phyloP scores from a whole-genome alignment of 2,888 invertebrate species.

The Agonum fuliginosum region DNA sequence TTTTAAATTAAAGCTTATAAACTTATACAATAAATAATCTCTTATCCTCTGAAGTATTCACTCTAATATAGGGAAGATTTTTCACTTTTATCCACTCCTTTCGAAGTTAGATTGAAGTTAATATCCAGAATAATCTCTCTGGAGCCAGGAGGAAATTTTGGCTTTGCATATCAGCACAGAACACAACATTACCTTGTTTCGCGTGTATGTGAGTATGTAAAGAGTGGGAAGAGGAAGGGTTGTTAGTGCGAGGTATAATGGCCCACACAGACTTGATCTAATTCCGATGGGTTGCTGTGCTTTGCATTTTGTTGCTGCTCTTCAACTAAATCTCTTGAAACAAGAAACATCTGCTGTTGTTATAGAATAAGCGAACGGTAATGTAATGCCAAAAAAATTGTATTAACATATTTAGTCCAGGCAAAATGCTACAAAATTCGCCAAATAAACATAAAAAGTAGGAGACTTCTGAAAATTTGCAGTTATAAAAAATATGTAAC shows the following conservation, averaged over 20 bases:
- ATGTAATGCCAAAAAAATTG: too few species aligned
- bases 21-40: conserved; percentile 45
- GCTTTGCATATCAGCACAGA: conserved; percentile 33
- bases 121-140: conserved; percentile 52
- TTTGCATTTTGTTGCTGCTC: conserved; percentile 26
- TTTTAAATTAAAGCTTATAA: conserved; percentile 32
- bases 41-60: conserved; percentile 35
- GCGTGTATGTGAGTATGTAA: not conserved
- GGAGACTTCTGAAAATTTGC: too few species aligned
- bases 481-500: too few species aligned
- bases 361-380: too few species aligned
- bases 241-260: conserved; percentile 22
- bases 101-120: conserved; percentile 52
- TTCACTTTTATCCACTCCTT: conserved; percentile 49
- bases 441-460: too few species aligned
- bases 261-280: conserved; percentile 47
- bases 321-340: conserved; percentile 1
- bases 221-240: not conserved
- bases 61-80: conserved; percentile 36
- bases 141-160: not conserved
- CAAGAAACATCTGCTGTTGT: too few species aligned
- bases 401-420: too few species aligned
- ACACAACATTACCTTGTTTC: not conserved
- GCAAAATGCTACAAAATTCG: too few species aligned
- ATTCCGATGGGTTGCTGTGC: conserved; percentile 39